Evolutionary conservation across 2,888 invertebrate species (phyloP), one percentile per base, ranked within the genome.

Genomic region (Aphidius colemani): DNA sequence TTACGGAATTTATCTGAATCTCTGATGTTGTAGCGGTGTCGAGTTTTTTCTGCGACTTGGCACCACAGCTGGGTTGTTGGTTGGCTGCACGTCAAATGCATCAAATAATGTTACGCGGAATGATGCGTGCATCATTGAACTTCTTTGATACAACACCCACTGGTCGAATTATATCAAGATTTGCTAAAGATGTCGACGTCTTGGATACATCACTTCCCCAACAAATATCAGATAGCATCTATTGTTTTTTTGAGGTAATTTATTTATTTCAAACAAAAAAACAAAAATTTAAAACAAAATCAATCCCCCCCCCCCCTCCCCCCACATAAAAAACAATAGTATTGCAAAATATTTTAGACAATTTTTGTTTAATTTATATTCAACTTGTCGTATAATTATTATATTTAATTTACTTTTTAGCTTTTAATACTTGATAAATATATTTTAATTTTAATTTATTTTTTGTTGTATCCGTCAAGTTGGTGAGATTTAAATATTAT

Each of bases 181-280:
- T 90, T 84, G 88, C 90, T 81, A 89, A 90, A 87, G 91, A 92
- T 83, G 84, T 91, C 73, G 90, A 91, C 81, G 85, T 89, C 71
- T 81, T 90, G 85, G 91, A 92, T 83, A 86, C 86, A 75, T 85
- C 85, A 75, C 86, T 91, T 72, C 90, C 90, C 67, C 85, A 85
- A 83, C 85, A 88, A 84, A 84, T 87, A 81, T 84, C 87, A 73
- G 89, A 90, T 85, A 87, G 86, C 83, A 83, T 88, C 81, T 90
- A 86, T 87, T 90, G 90, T 84, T 81, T 87, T 73, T 89, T 88
- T 81, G 90, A 90, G 90, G 90, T 90, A 90, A 87, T 76, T 74
- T 49, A 53, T 5, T 30, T 30, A 5, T 30, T 30, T 30, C 30
- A 30, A 30, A 30, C 13, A 30, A 30, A 5, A 1, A 30, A 30